Conservation (phyloP, 2,888 invertebrate species). For the Lampropteryx suffumata region DNA sequence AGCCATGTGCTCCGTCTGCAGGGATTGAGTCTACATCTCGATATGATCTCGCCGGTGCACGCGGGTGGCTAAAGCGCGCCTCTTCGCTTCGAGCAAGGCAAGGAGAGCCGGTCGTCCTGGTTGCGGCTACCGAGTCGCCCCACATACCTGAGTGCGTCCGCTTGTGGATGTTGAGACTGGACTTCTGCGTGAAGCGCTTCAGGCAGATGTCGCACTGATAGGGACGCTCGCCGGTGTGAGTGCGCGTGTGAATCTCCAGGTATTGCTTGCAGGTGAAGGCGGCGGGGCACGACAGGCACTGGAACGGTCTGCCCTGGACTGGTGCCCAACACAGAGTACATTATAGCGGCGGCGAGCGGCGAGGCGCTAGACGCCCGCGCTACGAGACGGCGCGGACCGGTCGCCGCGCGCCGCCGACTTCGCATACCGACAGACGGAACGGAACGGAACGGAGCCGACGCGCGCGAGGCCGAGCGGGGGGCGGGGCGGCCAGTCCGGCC, state of each 20-base stretch:
- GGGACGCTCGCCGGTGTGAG: conserved; percentile 83
- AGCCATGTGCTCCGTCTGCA: no score
- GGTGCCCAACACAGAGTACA: conserved; percentile 77
- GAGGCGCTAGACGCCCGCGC: conserved; percentile 75
- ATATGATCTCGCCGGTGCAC: no score
- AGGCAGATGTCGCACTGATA: conserved; percentile 89
- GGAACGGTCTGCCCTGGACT: conserved; percentile 84
- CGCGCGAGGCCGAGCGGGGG: conserved; percentile 53
- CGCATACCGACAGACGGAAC: conserved; percentile 51
- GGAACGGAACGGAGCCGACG: conserved; percentile 37
- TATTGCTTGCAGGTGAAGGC: conserved; percentile 84
- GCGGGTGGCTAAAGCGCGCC: no score
- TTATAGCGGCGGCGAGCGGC: conserved; percentile 77
- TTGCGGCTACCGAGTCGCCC: conserved; percentile 16
- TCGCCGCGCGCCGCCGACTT: conserved; percentile 71
- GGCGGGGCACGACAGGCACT: conserved; percentile 83
- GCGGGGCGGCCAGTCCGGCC: conserved; percentile 75
- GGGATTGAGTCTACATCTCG: no score
- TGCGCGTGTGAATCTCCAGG: conserved; percentile 85
- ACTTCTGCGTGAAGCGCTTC: conserved; percentile 92
- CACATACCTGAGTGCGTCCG: conserved; percentile 87
- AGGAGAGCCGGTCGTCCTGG: no score
- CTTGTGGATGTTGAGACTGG: conserved; percentile 91
- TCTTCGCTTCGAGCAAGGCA: no score
- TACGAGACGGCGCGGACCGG: conserved; percentile 78